phyloP scores from a whole-genome alignment of 2,797 vertebrate genomes.

The Muscicapa striata region DNA sequence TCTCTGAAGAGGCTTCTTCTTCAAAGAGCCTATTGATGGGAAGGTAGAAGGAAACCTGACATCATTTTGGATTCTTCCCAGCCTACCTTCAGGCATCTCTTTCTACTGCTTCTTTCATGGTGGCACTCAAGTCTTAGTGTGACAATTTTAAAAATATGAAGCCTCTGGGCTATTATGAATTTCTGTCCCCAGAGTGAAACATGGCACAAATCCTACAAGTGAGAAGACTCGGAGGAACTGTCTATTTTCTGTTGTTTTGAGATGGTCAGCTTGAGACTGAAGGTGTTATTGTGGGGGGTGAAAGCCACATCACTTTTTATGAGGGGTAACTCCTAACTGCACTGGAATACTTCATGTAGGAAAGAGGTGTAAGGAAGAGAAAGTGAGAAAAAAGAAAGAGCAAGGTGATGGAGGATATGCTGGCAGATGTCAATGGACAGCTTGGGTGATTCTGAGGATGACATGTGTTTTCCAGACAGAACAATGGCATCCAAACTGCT shows the following conservation, averaged over 20 bases:
- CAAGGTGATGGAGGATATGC: conserved; percentile 17
- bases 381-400: conserved; percentile 13
- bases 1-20: conserved; percentile 45
- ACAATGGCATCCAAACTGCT: conserved; percentile 69
- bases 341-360: not conserved
- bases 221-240: not conserved
- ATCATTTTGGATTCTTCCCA: conserved; percentile 68
- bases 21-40: conserved; percentile 57
- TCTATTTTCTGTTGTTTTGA: conserved; percentile 20
- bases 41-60: conserved; percentile 68
- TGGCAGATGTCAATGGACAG: conserved; percentile 66
- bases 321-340: not conserved
- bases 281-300: not conserved
- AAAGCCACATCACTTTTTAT: not conserved
- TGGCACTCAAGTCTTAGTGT: conserved; percentile 39
- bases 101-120: conserved; percentile 61
- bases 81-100: conserved; percentile 53
- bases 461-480: conserved; percentile 72
- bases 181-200: conserved; percentile 43
- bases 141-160: conserved; percentile 60
- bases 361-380: not conserved
- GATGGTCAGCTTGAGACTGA: not conserved
- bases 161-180: conserved; percentile 61
- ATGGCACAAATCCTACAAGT: not conserved
- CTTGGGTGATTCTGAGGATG: conserved; percentile 64